Base-by-base conservation (phyloP, 2,888 invertebrate species). In the Eupsilia transversa region DNA sequence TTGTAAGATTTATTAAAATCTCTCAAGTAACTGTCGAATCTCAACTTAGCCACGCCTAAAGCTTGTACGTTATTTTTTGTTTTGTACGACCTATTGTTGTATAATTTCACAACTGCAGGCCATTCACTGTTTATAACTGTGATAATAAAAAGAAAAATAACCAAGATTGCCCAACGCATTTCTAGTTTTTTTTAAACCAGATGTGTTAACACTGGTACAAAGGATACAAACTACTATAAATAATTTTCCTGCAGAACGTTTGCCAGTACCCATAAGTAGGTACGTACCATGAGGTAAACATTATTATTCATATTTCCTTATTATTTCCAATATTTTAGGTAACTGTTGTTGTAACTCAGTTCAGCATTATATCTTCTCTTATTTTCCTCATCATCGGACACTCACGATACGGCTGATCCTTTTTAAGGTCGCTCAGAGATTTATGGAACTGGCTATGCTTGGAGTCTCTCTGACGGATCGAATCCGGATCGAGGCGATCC, bases 1-100 rank as follows among this genome's bases (percentile, higher is more conserved):
- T 27, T 30, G 65, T 92, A 91, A 27, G 49, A 80, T 64, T 91
- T 92, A 14, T 88, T 87, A 59, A 88, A 92, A 23, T 76, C 78
- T 4, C 57, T 83, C 59, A 90, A 57, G 70, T 91, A 92, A 4
- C 54, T 65, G 0, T 84, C 67, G 35, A 87, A 91, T 17, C 67
- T 60, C 33, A 49, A 5, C 30, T 52, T 54, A 14, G 46, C 27
- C 0, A 67, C 23, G 10, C 69, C 68, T 12, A 59, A 14, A 12
- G 38, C 6, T 35, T 46, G 23, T 0, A 41, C 27, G n/a, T 14
- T 6, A 27, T 14, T 27, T 54, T 14, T 14, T 27, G 0, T 5
- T 6, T 27, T n/a, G n/a, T n/a, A 1, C 12, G n/a, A 12, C n/a
- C 4, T 5, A 23, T 9, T 23, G 1, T 20, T 30, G n/a, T 38